phyloP scores from a whole-genome alignment of 2,888 invertebrate genomes.

The Cephus pygmeus region DNA sequence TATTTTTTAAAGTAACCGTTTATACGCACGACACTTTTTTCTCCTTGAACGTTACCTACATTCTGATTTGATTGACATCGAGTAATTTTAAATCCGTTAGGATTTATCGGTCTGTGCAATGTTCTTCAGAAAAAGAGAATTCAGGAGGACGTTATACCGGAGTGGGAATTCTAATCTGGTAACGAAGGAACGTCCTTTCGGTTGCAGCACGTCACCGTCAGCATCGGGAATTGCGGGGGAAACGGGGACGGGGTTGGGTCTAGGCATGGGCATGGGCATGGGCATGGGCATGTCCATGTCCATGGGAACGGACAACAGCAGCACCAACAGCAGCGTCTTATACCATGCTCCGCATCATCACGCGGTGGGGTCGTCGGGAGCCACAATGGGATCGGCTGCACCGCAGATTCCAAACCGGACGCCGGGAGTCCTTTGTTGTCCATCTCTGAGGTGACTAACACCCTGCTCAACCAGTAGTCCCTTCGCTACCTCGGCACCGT shows the following conservation, averaged over 20 bases:
- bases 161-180: conserved; percentile 6
- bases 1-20: background rate
- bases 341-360: conserved; percentile 65
- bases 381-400: conserved; percentile 64
- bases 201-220: conserved; percentile 64
- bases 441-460: conserved; percentile 83
- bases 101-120: background rate
- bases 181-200: conserved; percentile 50
- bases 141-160: background rate
- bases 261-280: conserved; percentile 42
- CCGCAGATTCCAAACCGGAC: conserved; percentile 67
- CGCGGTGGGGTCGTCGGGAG: conserved; percentile 41
- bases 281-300: conserved; percentile 45
- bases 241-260: conserved; percentile 42
- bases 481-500: conserved; percentile 42
- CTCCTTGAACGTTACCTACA: background rate
- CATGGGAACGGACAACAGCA: conserved; percentile 49
- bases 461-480: conserved; percentile 74
- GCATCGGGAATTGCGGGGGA: conserved; percentile 51
- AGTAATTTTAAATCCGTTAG: background rate
- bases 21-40: background rate
- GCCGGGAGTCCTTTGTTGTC: conserved; percentile 78
- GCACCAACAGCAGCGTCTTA: conserved; percentile 62
- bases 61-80: background rate
- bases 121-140: background rate